Base-by-base conservation (phyloP, 1,140 invertebrate species). In the Fopius arisanus region DNA sequence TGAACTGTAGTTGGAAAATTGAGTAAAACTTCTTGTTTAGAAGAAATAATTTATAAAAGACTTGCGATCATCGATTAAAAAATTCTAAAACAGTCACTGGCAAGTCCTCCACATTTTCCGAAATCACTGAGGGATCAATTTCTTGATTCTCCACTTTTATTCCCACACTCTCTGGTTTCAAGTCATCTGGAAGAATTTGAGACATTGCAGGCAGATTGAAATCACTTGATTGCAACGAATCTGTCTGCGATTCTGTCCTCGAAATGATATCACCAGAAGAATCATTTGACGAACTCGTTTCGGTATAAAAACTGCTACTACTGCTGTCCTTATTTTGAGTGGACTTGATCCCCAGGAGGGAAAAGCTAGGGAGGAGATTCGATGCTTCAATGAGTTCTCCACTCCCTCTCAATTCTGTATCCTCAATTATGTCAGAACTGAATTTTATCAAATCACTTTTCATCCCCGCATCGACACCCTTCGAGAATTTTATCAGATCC, bases 81-180 rank as follows among this genome's bases (percentile, higher is more conserved):
- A 67, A 67, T 29, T 73, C 71, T 43, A 66, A n/a, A 63, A 72
- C 59, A 14, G 70, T 63, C 23, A 72, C 23, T 9, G 70, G 70
- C 41, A 72, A 7, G 16, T 63, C 37, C 10, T 63, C 19, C 26
- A 62, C 62, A 63, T 43, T 41, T 9, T 37, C 33, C 23, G 29
- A 21, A 66, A 12, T 31, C 1, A 33, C 31, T 1, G 2, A 10
- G 37, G 31, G 1, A n/a, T 66, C 26, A 37, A 5, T 37, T n/a
- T 33, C n/a, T 14, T 21, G 19, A 16, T 33, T 3, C 19, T 62
- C 12, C 29, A 23, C 54, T 23, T 59, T 29, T 31, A 12, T 33
- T 7, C 9, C 51, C 14, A n/a, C 29, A 63, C 6, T 63, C 16
- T 31, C 23, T 7, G 31, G 5, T 41, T 40, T 67, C 5, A 14